Evolutionary conservation across 2,797 vertebrate species (phyloP).

Genomic region (Euthynnus affinis): DNA sequence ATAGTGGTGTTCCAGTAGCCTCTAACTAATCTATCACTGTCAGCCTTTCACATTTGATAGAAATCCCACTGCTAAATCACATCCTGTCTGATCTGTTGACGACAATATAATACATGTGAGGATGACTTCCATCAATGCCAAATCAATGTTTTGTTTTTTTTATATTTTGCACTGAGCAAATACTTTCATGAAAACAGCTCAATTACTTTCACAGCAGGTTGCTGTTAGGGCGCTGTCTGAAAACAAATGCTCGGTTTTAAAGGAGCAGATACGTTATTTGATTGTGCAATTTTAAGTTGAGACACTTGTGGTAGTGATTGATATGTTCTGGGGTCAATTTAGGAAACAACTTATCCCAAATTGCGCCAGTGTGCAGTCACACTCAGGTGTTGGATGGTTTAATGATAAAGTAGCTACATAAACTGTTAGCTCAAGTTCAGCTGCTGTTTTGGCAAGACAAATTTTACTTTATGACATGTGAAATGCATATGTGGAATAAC

Average conservation of each 20-base stretch:
- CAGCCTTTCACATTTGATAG: slow-evolving; percentile 7
- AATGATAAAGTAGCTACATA: background rate
- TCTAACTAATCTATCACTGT: background rate
- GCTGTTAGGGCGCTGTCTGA: background rate
- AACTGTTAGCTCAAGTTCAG: slow-evolving; percentile 10
- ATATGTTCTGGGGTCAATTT: background rate
- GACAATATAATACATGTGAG: slow-evolving; percentile 2
- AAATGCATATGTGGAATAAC: background rate
- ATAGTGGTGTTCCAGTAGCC: background rate
- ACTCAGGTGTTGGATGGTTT: background rate
- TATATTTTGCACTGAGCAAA: background rate
- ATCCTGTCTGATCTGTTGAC: slow-evolving; percentile 25
- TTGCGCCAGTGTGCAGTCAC: background rate
- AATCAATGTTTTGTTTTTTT: background rate
- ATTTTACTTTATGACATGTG: background rate
- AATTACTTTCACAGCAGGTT: slow-evolving; percentile 13
- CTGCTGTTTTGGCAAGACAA: background rate
- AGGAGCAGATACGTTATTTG: background rate
- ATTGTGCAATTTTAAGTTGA: slow-evolving; percentile 11
- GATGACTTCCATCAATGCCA: background rate
- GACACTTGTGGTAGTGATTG: background rate
- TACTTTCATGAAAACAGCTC: background rate
- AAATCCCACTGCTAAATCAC: slow-evolving; percentile 31
- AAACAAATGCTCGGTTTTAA: slow-evolving; percentile 34
- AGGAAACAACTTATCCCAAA: slow-evolving; percentile 6